Conservation (phyloP, 35 echinoderm and acorn worm genomes). For the Holothuria glaberrima region DNA sequence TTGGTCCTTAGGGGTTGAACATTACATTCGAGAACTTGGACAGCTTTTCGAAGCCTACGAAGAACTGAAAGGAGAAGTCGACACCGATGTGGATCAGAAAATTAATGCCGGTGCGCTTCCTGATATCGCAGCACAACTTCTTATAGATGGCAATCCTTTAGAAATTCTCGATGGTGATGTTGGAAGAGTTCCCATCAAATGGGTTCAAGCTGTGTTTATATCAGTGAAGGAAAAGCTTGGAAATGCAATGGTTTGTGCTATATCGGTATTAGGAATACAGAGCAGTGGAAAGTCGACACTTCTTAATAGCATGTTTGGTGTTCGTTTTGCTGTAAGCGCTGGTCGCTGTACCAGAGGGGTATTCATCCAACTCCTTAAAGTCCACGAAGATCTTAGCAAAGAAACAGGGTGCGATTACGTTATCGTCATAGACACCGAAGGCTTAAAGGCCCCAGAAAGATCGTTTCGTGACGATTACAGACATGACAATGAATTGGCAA, state of each 20-base stretch:
- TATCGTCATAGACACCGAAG: no score
- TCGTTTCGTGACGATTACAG: no score
- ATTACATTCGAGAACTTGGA: conserved; percentile 48
- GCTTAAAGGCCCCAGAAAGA: no score
- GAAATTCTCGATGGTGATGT: conserved; percentile 63
- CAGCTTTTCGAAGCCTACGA: conserved; percentile 34
- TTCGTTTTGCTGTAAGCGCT: no score
- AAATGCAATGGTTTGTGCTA: conserved; percentile 2
- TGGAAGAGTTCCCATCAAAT: conserved; percentile 41
- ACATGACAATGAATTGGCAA: no score
- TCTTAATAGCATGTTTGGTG: no score
- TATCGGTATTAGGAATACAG: conserved; percentile 53
- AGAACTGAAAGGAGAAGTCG: background rate
- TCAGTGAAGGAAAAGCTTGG: background rate
- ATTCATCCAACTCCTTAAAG: no score
- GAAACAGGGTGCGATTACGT: no score
- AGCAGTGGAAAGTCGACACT: conserved; percentile 58
- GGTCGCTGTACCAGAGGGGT: no score
- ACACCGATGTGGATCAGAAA: background rate
- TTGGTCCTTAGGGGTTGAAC: conserved; percentile 28
- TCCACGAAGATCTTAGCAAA: no score
- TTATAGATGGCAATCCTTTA: conserved; percentile 41
- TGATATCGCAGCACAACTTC: conserved; percentile 35
- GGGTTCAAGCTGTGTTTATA: conserved; percentile 38
- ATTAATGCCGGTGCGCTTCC: conserved; percentile 16